phyloP scores from a whole-genome alignment of 2,113 vertebrate genomes.

The Micromys minutus region DNA sequence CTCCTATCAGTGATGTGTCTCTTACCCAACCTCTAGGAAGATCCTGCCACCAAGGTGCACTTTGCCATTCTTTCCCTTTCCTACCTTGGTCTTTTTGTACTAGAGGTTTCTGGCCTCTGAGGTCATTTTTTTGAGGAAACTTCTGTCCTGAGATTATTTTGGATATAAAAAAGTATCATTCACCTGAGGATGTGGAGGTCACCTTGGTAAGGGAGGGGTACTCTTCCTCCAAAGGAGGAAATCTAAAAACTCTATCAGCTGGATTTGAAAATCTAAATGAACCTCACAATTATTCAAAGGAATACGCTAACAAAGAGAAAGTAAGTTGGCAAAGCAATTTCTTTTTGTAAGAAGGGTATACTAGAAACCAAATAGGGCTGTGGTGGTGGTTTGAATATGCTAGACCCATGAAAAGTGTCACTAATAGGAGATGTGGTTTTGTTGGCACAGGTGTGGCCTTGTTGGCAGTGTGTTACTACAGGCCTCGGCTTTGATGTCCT shows the following conservation, averaged over 20 bases:
- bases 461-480: no score
- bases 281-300: background rate
- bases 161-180: background rate
- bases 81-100: background rate
- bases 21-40: background rate
- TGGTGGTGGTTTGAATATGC: no score
- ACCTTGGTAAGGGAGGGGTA: background rate
- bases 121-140: background rate
- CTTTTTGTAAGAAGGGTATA: background rate
- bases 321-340: background rate
- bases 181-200: background rate
- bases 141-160: background rate
- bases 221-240: background rate
- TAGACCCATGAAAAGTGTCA: no score
- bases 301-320: background rate
- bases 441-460: no score
- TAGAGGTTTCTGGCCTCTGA: background rate
- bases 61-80: background rate
- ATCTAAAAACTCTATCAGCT: background rate
- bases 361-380: no score
- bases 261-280: background rate
- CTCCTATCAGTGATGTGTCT: background rate
- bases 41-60: background rate
- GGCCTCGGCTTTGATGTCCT: no score
- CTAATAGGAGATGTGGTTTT: no score